phyloP scores from a whole-genome alignment of 1,140 invertebrate species.

The Ephestia elutella region DNA sequence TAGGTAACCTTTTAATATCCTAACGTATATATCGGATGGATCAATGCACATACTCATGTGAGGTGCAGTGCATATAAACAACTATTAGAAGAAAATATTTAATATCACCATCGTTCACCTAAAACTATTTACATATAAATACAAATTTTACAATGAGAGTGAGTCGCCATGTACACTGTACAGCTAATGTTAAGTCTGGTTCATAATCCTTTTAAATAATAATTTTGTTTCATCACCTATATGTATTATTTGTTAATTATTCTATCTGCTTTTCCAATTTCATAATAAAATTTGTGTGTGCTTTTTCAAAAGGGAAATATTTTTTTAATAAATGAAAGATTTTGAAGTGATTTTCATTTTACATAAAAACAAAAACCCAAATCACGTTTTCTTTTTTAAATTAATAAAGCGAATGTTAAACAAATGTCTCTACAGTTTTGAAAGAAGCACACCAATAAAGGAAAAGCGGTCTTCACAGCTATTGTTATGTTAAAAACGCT shows the following conservation, averaged over 20 bases:
- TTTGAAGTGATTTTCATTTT: too few species aligned
- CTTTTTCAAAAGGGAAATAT: background rate
- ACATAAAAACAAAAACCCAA: background rate
- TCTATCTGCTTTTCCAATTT: background rate
- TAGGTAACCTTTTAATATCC: too few species aligned
- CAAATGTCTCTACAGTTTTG: too few species aligned
- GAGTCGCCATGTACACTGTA: constrained; percentile 11
- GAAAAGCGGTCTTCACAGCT: too few species aligned
- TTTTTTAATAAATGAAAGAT: background rate
- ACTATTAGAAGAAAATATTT: constrained; percentile 49
- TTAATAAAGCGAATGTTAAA: background rate
- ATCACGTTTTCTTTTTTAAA: background rate
- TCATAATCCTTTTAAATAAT: background rate
- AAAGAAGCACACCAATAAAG: too few species aligned
- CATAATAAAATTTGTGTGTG: background rate
- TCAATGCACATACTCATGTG: constrained; percentile 10
- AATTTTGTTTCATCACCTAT: background rate
- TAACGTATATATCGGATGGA: background rate
- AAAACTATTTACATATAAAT: constrained; percentile 71
- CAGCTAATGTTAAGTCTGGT: background rate
- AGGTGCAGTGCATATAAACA: constrained; percentile 50
- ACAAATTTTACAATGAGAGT: too few species aligned
- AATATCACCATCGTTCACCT: constrained; percentile 65
- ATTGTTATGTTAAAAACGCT: too few species aligned
- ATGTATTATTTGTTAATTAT: background rate